phyloP scores from a whole-genome alignment of 2,888 invertebrate species.

The Cyrtodaria siliqua region DNA sequence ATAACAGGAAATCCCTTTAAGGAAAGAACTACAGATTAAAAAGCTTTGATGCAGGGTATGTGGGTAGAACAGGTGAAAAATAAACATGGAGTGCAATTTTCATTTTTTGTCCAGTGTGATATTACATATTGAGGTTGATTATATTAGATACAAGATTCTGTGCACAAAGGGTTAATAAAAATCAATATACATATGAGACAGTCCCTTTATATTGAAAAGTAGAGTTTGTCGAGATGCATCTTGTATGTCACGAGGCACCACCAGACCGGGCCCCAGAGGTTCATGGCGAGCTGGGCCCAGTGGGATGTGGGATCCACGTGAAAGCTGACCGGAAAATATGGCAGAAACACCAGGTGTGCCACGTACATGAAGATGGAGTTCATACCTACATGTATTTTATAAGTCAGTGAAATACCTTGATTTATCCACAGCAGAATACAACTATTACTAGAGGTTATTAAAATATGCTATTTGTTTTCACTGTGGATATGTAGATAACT shows the following conservation, averaged over 20 bases:
- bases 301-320: slow-evolving; percentile 86
- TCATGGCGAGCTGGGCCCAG: slow-evolving; percentile 89
- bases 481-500: no score
- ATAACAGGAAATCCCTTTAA: no score
- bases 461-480: no score
- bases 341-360: slow-evolving; percentile 92
- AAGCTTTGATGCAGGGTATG: no score
- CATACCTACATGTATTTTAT: slow-evolving; percentile 89
- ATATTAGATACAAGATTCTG: neutral
- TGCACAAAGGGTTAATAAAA: slow-evolving; percentile 9
- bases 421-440: no score
- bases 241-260: slow-evolving; percentile 93
- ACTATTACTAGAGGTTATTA: no score
- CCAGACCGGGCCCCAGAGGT: slow-evolving; percentile 90
- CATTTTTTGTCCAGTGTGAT: no score
- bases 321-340: slow-evolving; percentile 90
- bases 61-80: no score
- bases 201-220: slow-evolving; percentile 89
- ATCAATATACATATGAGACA: neutral
- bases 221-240: slow-evolving; percentile 91
- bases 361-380: slow-evolving; percentile 96
- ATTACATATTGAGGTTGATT: no score
- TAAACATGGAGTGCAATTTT: no score
- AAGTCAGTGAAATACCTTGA: neutral
- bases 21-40: no score